Evolutionary conservation across 2,113 vertebrate species (phyloP).

Genomic region (Motacilla tschutschensis): DNA sequence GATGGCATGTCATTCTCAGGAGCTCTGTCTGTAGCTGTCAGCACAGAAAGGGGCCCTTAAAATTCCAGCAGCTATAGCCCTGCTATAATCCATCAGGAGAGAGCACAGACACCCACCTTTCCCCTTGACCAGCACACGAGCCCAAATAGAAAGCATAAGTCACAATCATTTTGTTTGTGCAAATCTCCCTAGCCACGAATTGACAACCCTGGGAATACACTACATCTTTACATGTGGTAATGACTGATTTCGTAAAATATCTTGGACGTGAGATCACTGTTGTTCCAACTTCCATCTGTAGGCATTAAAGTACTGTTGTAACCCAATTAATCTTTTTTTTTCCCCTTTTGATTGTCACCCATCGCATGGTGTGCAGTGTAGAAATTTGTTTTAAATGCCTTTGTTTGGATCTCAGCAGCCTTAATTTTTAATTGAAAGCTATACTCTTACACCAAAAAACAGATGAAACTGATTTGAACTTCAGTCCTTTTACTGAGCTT

Average conservation of each 20-base stretch:
- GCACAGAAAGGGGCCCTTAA: slow-evolving; percentile 47
- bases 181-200: slow-evolving; percentile 30
- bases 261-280: neutral
- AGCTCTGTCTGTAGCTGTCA: slow-evolving; percentile 37
- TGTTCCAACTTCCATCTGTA: neutral
- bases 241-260: neutral
- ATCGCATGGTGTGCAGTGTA: neutral
- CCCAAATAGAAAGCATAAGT: slow-evolving; percentile 54
- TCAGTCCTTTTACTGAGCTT: neutral
- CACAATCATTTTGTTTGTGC: slow-evolving; percentile 53
- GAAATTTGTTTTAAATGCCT: neutral
- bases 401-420: neutral
- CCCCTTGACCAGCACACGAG: slow-evolving; percentile 28
- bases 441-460: neutral
- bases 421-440: slow-evolving; percentile 24
- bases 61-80: slow-evolving; percentile 53
- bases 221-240: neutral
- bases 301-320: neutral
- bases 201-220: neutral
- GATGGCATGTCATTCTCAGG: slow-evolving; percentile 12
- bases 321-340: neutral
- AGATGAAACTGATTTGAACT: neutral
- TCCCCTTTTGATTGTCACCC: neutral
- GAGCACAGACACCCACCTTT: slow-evolving; percentile 48
- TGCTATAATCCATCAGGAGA: slow-evolving; percentile 47